Percentiles rank a stretch among this genome's conserved stretches.
phyloP scores from a whole-genome alignment of 1,140 invertebrate species.

The Gonatopus flavifemur region DNA sequence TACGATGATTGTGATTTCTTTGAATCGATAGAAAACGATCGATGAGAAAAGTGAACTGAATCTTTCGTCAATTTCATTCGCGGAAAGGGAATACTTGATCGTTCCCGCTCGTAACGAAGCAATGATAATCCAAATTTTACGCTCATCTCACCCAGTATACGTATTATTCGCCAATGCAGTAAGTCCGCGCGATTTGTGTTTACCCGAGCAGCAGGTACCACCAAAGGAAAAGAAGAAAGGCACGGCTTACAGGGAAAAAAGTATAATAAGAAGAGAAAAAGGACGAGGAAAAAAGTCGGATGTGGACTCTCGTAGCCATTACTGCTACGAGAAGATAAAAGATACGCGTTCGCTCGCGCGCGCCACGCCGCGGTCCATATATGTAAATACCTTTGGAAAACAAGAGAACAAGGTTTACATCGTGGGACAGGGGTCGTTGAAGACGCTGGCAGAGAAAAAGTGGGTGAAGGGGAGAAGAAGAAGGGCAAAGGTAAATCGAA shows the following conservation, averaged over 20 bases:
- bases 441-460: neutral
- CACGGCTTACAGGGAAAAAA: neutral
- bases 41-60: too few relatives aligned
- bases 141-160: slow-evolving; percentile 33
- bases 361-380: slow-evolving; percentile 46
- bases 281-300: slow-evolving; percentile 8
- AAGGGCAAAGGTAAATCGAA: too few relatives aligned
- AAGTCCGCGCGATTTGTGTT: slow-evolving; percentile 28
- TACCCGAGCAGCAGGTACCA: slow-evolving; percentile 27
- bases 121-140: too few relatives aligned
- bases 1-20: too few relatives aligned
- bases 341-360: slow-evolving; percentile 30
- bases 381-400: slow-evolving; percentile 55
- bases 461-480: too few relatives aligned
- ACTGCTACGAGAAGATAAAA: slow-evolving; percentile 45
- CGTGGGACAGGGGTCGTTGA: slow-evolving; percentile 16
- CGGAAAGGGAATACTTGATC: too few relatives aligned
- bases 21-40: too few relatives aligned
- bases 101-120: too few relatives aligned
- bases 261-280: neutral
- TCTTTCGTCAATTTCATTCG: too few relatives aligned
- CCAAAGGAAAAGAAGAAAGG: neutral
- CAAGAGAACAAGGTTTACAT: slow-evolving; percentile 46
- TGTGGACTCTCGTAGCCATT: slow-evolving; percentile 43
- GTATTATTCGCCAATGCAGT: too few relatives aligned